Conservation (phyloP, 1,140 invertebrate species). For the Battus philenor region DNA sequence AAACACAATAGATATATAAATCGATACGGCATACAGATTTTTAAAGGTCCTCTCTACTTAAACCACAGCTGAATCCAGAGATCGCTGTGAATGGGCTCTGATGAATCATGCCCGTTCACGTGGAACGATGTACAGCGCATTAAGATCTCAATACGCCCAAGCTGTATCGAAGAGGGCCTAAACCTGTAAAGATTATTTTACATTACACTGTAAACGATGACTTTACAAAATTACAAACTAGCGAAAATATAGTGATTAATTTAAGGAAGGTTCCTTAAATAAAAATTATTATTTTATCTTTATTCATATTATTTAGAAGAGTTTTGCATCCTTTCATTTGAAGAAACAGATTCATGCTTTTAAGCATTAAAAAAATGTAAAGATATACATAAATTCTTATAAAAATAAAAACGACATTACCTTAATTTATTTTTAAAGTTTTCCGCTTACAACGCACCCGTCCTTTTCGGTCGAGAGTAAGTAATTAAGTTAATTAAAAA, state of each 20-base stretch:
- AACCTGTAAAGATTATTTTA: conserved; percentile 26
- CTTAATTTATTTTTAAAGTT: conserved; percentile 7
- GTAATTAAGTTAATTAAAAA: conserved; percentile 34
- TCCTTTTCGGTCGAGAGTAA: conserved; percentile 12
- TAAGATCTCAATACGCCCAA: conserved; percentile 28
- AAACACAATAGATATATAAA: no score
- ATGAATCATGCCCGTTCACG: conserved; percentile 65
- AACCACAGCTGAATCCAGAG: conserved; percentile 55
- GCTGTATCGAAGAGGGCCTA: conserved; percentile 31
- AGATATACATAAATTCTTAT: no score
- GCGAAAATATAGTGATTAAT: no score
- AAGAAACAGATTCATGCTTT: no score
- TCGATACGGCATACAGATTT: no score
- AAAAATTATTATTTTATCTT: no score
- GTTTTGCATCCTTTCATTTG: no score
- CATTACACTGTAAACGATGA: conserved; percentile 16
- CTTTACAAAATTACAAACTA: neutral
- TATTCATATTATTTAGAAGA: no score
- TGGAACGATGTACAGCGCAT: conserved; percentile 53
- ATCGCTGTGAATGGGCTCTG: conserved; percentile 61
- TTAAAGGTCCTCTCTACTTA: conserved; percentile 32
- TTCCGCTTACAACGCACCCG: conserved; percentile 9
- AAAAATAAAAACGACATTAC: no score
- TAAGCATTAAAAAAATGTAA: no score
- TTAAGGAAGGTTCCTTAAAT: no score